Base-by-base conservation (phyloP, 2,888 invertebrate species). In the Calliscelio sp. region DNA sequence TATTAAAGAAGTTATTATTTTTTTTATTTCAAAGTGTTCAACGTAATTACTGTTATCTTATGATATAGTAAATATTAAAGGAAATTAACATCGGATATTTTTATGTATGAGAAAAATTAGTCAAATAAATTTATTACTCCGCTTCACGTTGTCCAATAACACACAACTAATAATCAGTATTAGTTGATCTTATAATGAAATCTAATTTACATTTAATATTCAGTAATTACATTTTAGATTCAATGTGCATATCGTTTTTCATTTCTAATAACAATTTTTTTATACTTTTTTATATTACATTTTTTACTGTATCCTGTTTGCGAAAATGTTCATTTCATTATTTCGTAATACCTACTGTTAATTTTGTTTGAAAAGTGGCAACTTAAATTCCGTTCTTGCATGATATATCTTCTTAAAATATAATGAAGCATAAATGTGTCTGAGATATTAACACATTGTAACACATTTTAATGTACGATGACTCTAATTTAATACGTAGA, bases 1-100 rank as follows among this genome's bases (percentile, higher is more conserved):
- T 71, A 81, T 74, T 81, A 81, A 81, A 81, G 44, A 73, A 57
- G 59, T 73, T 65, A 73, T 74, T 74, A 80, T 80, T 85, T 81
- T 41, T 59, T 79, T 80, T 80, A 46, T 71, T 65, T 61, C 44
- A 65, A 61, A 68, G 41, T 70, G 61, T 70, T 78, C 49, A 24
- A 24, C 51, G 38, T 59, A 41, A 63, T 74, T 55, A 55, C 49
- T 16, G 38, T 51, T 55, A 68, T 53, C 11, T 57, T 57, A 25
- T 59, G 20, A 49, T 65, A 28, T 49, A 49, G 35, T 32, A 65
- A 49, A 49, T 35, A 49, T 25, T 41, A 61, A 25, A n/a, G 18
- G 46, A 46, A 20, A 46, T 41, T 41, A 41, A 41, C 38, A 41
- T 7, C 38, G n/a, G 2, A 14, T 7, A 7, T 41, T 41, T 11